Percentiles rank a stretch among this genome's conserved stretches.
These are phyloP conservation scores for Thera britannica DNA, from an alignment of 2,888 invertebrate species.

Conservation along the genomic window DNA sequence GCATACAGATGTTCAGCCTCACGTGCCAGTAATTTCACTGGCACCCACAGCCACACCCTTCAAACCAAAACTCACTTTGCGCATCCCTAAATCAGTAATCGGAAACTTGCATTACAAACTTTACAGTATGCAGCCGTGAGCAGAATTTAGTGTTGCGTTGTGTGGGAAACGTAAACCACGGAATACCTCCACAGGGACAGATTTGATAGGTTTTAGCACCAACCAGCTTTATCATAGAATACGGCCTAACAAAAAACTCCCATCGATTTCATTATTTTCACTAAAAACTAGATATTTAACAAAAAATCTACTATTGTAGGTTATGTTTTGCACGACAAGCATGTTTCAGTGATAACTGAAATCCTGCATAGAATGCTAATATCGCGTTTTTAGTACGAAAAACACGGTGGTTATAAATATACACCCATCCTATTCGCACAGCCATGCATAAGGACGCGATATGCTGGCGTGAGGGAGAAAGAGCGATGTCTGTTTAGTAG, in stretches of 20 bases:
- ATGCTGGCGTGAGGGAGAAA: conserved; percentile 53
- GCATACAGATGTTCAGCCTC: no score
- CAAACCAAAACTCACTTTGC: no score
- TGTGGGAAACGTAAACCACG: no score
- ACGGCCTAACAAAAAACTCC: conserved; percentile 39
- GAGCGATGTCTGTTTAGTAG: conserved; percentile 81
- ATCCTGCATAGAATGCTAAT: background rate
- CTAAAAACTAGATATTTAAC: background rate
- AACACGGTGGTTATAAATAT: background rate
- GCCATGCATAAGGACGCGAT: conserved; percentile 40
- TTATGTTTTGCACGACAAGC: background rate
- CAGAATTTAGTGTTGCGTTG: no score
- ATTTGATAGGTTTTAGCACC: conserved; percentile 10
- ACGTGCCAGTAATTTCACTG: no score
- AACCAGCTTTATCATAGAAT: conserved; percentile 9
- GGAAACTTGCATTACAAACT: no score
- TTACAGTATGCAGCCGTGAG: no score
- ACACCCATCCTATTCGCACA: conserved; percentile 53
- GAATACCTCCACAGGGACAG: no score
- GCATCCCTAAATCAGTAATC: background rate
- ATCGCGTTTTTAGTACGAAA: background rate
- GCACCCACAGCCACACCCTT: no score
- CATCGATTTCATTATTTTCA: background rate
- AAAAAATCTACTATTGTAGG: background rate
- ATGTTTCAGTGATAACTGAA: background rate